Base-by-base conservation (phyloP, 2,888 invertebrate genomes). In the Hydrotaea cyrtoneurina region DNA sequence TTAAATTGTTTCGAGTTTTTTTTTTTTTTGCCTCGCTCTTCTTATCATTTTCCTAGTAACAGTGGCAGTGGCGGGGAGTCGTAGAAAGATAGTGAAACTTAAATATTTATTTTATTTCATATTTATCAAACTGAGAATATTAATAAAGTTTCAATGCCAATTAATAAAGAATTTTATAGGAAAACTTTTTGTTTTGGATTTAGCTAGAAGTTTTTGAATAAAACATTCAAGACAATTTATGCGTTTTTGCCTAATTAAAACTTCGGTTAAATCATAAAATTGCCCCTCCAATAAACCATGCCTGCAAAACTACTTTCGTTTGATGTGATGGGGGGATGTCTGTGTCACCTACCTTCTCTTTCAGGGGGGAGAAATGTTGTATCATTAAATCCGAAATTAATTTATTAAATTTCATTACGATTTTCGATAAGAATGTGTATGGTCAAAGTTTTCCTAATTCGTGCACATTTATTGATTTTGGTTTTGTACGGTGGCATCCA, bases 181-280 rank as follows among this genome's bases (percentile, higher is more conserved):
- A 17, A 55, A 77, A 69, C 19, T 77, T 77, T 55, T 74, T 59
- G 39, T 43, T 66, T 10, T 4, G 17, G 0, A 43, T 46, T 69
- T 69, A 46, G 55, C 26, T 59, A 26, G 21, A 10, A 59, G 21
- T 15, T 26, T 59, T 39, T 39, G 11, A 39, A 23, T 73, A 26
- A 50, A 66, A 46, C 19, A 23, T 55, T 13, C 39, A 2, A 39
- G n/a, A 43, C 71, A 73, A 50, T 50, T 50, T 80, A 62, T 72
- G 62, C 10, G 39, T 55, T 46, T 74, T 74, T 46, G 17, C 19
- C 53, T 43, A 71, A 74, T 59, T 75, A 75, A 75, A 75, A 78
- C 43, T 82, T 78, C 2, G 71, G 57, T 43, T 59, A 57, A 76
- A 21, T 77, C 55, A 64, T 81, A 81, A 81, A 76, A 64, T 19